phyloP scores from a whole-genome alignment of 2,888 invertebrate genomes.

The Ceriagrion tenellum region DNA sequence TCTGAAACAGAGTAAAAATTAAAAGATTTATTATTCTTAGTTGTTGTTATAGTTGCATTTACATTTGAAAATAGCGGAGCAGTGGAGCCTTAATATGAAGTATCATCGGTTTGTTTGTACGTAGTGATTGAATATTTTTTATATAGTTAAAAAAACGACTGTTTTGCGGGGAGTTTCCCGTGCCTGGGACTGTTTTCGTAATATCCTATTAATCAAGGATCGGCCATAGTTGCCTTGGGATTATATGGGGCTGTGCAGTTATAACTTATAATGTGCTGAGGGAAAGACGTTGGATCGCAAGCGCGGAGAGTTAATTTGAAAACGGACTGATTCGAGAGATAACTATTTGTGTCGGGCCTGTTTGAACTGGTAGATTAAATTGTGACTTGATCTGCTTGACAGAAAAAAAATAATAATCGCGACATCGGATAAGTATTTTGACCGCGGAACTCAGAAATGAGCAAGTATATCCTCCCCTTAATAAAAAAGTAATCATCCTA shows the following conservation, averaged over 20 bases:
- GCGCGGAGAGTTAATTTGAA: background rate
- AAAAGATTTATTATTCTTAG: slow-evolving; percentile 47
- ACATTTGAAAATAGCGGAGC: slow-evolving; percentile 66
- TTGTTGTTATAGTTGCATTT: slow-evolving; percentile 66
- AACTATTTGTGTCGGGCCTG: background rate
- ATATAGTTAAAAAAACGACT: slow-evolving; percentile 13
- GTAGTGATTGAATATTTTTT: slow-evolving; percentile 61
- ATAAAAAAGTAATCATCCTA: slow-evolving; percentile 26
- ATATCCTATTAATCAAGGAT: slow-evolving; percentile 65
- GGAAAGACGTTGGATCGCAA: slow-evolving; percentile 57
- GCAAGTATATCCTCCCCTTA: slow-evolving; percentile 9
- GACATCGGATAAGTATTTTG: slow-evolving; percentile 14
- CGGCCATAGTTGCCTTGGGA: slow-evolving; percentile 67
- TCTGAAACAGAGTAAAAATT: slow-evolving; percentile 49
- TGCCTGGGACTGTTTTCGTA: slow-evolving; percentile 54
- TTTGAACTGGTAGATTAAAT: background rate
- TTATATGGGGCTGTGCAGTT: slow-evolving; percentile 58
- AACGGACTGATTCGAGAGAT: slow-evolving; percentile 13
- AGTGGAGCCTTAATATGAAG: slow-evolving; percentile 54
- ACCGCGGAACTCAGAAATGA: background rate
- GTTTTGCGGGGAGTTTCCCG: slow-evolving; percentile 65
- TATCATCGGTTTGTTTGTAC: slow-evolving; percentile 53
- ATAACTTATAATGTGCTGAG: slow-evolving; percentile 16
- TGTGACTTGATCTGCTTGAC: slow-evolving; percentile 13
- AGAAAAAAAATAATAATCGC: slow-evolving; percentile 18